Base-by-base conservation (phyloP, 2,113 vertebrate genomes). In the Ivindomyrus marchei region DNA sequence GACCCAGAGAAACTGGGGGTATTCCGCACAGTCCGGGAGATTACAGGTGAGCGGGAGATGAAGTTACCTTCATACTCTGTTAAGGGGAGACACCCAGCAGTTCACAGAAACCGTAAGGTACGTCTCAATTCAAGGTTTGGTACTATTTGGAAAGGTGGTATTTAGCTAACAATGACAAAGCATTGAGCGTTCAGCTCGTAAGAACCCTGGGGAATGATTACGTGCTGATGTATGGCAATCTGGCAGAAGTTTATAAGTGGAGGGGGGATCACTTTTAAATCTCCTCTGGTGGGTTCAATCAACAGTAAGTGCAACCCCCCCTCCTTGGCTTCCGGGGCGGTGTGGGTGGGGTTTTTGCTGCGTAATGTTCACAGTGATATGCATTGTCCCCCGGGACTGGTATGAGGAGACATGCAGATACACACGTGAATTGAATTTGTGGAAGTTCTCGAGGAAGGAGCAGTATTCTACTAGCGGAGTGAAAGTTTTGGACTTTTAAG, bases 21-120 rank as follows among this genome's bases (percentile, higher is more conserved):
- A 56, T 99, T 99, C 92, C 97, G 97, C 89, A 99, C 98, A 2
- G 98, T 99, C 89, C 96, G 96, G 93, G 98, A 99, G 94, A 98
- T 99, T 95, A 99, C 98, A 97, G 98, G 98, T 99, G 96, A 96
- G 91, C 3, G 1, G 56, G 62, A 11, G 62, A 66, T 62, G 24
- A 24, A 8, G 56, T 58, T 62, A 31, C 31, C 31, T 31, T 31
- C 31, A 31, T 31, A 31, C 21, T 10, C 66, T 1, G 9, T 31
- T 58, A 8, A 11, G 56, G 6, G 56, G 56, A n/a, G 62, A 31
- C 6, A 66, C 9, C n/a, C n/a, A 31, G 3, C n/a, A 10, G 10
- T 27, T 66, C 58, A 9, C n/a, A 66, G 24, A 66, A 27, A 10
- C 8, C n/a, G 10, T n/a, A 66, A 10, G 24, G 58, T 62, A 62